Evolutionary conservation across 2,113 vertebrate species (phyloP), one percentile per base, ranked within the genome.

Genomic region (Suricata suricatta): DNA sequence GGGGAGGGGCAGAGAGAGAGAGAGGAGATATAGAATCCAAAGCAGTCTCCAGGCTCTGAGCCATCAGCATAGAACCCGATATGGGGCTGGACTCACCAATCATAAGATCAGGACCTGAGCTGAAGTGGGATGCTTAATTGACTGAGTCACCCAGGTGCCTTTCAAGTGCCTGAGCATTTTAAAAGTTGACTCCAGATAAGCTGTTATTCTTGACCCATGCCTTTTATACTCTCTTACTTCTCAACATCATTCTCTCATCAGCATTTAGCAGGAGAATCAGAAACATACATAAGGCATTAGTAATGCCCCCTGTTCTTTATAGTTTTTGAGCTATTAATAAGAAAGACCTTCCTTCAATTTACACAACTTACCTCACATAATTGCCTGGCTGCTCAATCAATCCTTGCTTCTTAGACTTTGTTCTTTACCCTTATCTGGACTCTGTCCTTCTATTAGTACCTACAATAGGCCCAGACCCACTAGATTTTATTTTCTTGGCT

Each of bases 401-500:
- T 69, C 96, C 81, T 92, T 94, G 77, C 81, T 95, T 95, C 87
- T 97, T 89, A 41, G 72, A 69, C 33, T 0, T 16, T 52, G 66
- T 66, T 33, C 72, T 91, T 95, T 44, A 93, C 85, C 90, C 47
- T 98, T 50, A 52, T 27, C 15, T 77, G 88, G 90, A 97, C 95
- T 91, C 74, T 4, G 4, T 93, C 90, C 86, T 90, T 97, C 96
- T 85, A 83, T 95, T 96, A 97, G 60, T 97, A 92, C 88, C 98
- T 98, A 96, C 86, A 93, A 88, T 29, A 97, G 88, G 38, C 57
- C 92, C 79, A 92, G 88, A 96, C 29, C 94, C 96, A 72, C 7
- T 88, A 96, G 97, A 57, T 83, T 98, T 98, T 98, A 83, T 96
- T 93, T 97, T 97, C 92, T 94, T 98, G 98, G 98, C 94, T 86